These are phyloP conservation scores for Philaethria dido DNA, from an alignment of 2,888 invertebrate genomes.

Conservation along the genomic window DNA sequence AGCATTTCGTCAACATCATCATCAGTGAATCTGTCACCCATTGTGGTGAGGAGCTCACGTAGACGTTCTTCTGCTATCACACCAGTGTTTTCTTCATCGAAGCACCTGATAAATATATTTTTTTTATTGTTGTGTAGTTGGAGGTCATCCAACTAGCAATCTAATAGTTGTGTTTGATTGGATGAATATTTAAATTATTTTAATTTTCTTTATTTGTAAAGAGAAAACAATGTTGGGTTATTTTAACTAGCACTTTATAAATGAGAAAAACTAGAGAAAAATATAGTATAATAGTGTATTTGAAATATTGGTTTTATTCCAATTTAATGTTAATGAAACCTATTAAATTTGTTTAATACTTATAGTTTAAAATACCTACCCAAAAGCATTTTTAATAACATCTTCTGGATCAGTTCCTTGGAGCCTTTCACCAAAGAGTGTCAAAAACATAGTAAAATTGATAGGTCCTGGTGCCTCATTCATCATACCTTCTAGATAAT, in stretches of 20 bases:
- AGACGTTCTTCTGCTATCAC: constrained; percentile 97
- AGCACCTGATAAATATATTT: constrained; percentile 85
- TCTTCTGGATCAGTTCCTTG: constrained; percentile 99
- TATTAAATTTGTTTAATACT: no score
- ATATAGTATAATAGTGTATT: no score
- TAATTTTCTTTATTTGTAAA: neutral
- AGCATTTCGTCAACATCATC: constrained; percentile 99
- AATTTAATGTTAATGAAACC: no score
- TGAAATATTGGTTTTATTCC: no score
- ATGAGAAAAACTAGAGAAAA: no score
- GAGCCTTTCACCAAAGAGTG: constrained; percentile 98
- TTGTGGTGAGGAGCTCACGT: constrained; percentile 96
- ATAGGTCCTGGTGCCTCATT: constrained; percentile 99
- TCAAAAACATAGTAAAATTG: constrained; percentile 99
- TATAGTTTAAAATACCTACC: constrained; percentile 81
- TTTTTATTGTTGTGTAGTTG: constrained; percentile 1
- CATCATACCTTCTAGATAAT: constrained; percentile 99
- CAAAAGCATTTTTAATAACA: constrained; percentile 99
- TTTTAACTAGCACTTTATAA: no score
- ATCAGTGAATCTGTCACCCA: constrained; percentile 98
- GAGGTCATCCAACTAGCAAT: no score
- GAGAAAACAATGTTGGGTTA: neutral
- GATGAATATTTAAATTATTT: no score
- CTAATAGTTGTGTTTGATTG: no score
- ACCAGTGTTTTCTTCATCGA: constrained; percentile 98